Conservation (phyloP, 2,113 vertebrate species). For the Bos javanicus region DNA sequence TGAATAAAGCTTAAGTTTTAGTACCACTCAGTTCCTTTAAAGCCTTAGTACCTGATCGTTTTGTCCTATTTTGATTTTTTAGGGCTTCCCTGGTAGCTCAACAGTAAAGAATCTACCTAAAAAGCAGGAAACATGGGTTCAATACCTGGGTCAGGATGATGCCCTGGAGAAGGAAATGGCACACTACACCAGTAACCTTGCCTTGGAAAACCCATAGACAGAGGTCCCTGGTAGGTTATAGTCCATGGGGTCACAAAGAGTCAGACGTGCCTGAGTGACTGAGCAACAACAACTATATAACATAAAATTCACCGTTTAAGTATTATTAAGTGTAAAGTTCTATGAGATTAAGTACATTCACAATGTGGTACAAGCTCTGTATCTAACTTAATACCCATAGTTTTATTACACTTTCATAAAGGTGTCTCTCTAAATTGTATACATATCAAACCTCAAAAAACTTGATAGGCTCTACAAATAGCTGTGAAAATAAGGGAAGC, state of each 20-base stretch:
- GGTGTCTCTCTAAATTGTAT: not conserved
- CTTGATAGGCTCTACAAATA: not conserved
- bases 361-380: not conserved
- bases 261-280: not conserved
- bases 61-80: not conserved
- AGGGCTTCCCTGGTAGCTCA: not conserved
- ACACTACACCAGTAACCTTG: not conserved
- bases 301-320: not conserved
- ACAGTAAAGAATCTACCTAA: not conserved
- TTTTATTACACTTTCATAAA: not conserved
- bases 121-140: not conserved
- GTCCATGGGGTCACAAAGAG: not conserved
- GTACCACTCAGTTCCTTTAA: not conserved
- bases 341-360: not conserved
- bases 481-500: not conserved
- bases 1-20: not conserved
- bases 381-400: not conserved
- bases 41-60: not conserved
- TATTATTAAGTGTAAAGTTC: not conserved
- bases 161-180: not conserved
- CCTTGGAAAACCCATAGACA: not conserved
- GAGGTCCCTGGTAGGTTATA: not conserved
- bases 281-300: not conserved
- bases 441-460: not conserved
- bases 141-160: not conserved